These are phyloP conservation scores for Phymatocera aterrima DNA, from an alignment of 2,888 invertebrate species.

Conservation along the genomic window DNA sequence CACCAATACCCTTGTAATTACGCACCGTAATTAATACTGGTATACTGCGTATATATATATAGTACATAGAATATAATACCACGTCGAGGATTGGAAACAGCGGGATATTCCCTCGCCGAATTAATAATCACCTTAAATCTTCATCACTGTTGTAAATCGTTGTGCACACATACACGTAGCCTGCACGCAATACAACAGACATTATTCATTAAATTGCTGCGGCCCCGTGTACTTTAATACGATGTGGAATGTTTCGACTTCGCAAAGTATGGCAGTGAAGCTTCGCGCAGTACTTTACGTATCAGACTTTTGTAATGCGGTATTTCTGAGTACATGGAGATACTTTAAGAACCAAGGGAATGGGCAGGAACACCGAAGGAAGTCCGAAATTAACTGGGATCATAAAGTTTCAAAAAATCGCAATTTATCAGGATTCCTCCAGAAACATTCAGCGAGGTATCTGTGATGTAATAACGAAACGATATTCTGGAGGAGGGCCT, in stretches of 20 bases:
- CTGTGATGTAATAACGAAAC: conserved; percentile 27
- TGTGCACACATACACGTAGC: background rate
- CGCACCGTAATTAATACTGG: conserved; percentile 24
- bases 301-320: too few species aligned
- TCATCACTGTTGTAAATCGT: background rate
- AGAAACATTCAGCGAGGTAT: conserved; percentile 35
- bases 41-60: too few species aligned
- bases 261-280: background rate
- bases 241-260: background rate
- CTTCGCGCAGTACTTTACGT: too few species aligned
- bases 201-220: background rate
- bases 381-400: too few species aligned
- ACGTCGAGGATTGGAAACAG: background rate
- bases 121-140: background rate
- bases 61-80: too few species aligned
- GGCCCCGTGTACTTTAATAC: background rate
- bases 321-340: too few species aligned
- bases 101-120: background rate
- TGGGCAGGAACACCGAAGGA: too few species aligned
- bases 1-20: conserved; percentile 30
- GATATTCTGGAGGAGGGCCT: background rate
- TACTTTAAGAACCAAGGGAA: too few species aligned
- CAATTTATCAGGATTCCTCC: too few species aligned
- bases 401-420: too few species aligned
- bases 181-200: background rate